Evolutionary conservation across 2,888 invertebrate genomes (phyloP), one percentile per base, ranked within the genome.

Genomic region (Hyalella azteca): DNA sequence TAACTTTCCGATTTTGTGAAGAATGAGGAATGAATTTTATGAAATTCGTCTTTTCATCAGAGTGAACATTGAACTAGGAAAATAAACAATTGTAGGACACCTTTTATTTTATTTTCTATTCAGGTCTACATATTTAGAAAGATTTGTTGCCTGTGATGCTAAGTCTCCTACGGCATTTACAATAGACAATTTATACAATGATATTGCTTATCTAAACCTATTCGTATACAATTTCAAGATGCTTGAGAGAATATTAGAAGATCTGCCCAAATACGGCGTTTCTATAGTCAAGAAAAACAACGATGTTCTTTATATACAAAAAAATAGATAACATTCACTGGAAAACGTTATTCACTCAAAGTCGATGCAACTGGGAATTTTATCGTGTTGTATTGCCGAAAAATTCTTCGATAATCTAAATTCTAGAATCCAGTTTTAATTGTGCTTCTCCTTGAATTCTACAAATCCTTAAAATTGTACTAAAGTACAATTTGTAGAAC

Each of bases 161-260:
- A 66, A 36, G 66, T 29, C 45, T 75, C 41, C 75, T 75, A 75
- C 36, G 26, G 75, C 75, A 82, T 82, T 78, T 82, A 82, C 82
- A 82, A 79, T 82, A 82, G 80, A 82, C 78, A 78, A 80, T 78
- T 82, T 82, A 78, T 82, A 82, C 82, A 82, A 54, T 78, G 45
- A 82, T 82, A 82, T 82, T 82, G 82, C 82, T 82, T 80, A 82
- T 80, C 80, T 82, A 82, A 59, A 80, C 78, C 82, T 82, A 82
- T 78, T 81, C 81, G 81, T 81, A 81, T 81, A 81, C 81, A 66
- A 66, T 66, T 29, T 66, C 36, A 66, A 66, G 66, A 66, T 66
- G 66, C 36, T 36, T 66, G 66, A 66, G 66, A 36, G 66, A 36
- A 29, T 66, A 66, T 36, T 32, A 36, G 32, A 36, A 36, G 29